Evolutionary conservation across 2,888 invertebrate species (phyloP).

Genomic region (Polymixis lichenea): DNA sequence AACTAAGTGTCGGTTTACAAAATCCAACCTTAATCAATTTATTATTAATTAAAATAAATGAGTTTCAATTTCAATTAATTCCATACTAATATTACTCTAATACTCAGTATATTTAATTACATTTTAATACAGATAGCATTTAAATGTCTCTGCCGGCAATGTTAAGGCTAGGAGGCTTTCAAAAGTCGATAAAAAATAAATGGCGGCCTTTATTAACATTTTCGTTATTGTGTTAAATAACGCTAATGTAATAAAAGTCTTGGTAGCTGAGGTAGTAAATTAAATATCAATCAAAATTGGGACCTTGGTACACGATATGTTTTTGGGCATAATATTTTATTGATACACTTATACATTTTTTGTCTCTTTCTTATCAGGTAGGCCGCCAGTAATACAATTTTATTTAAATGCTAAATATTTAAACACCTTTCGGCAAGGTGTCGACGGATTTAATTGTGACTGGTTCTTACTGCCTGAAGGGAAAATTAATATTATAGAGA

Average conservation of each 20-base stretch:
- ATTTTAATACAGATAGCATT: conserved; percentile 42
- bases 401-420: conserved; percentile 6
- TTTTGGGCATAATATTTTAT: conserved; percentile 32
- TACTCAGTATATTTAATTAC: conserved; percentile 13
- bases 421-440: conserved; percentile 35
- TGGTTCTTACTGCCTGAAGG: conserved; percentile 9
- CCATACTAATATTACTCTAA: conserved; percentile 1
- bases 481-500: conserved; percentile 13
- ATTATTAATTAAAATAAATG: conserved; percentile 18
- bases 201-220: conserved; percentile 35
- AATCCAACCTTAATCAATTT: background rate
- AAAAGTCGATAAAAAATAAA: conserved; percentile 30
- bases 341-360: conserved; percentile 7
- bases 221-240: conserved; percentile 44
- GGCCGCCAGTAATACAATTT: background rate
- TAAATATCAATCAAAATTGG: conserved; percentile 52
- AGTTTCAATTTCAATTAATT: conserved; percentile 8
- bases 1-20: background rate
- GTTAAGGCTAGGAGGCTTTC: conserved; percentile 33
- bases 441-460: conserved; percentile 29
- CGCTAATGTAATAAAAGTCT: conserved; percentile 11
- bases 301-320: conserved; percentile 50
- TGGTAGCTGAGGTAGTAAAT: conserved; percentile 29
- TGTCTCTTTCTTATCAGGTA: background rate
- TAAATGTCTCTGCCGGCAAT: conserved; percentile 22